Evolutionary conservation across 2,113 vertebrate species (phyloP), one percentile per base, ranked within the genome.

Genomic region (Noctilio leporinus): DNA sequence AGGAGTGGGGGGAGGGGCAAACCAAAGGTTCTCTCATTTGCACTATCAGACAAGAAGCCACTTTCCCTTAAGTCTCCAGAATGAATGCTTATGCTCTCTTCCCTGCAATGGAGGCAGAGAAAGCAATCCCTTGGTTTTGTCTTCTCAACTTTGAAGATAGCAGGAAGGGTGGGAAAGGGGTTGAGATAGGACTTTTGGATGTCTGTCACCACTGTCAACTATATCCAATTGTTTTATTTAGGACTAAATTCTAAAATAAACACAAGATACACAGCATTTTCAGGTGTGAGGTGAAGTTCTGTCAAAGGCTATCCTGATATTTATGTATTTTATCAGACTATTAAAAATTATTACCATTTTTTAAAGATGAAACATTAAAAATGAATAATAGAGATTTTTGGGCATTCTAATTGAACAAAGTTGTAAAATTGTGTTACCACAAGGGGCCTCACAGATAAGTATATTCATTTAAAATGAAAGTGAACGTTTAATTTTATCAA

Each of bases 351-450:
- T 30, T 10, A 55, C n/a, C n/a, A 57, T 3, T 28, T 67, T 84
- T 38, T 20, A 59, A 80, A 73, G 17, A 55, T 47, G 40, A 55
- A 73, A 55, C 57, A 88, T 70, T 88, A 38, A 14, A 86, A 86
- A 76, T 24, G 40, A 3, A 51, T 55, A 26, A 55, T 43, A 80
- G n/a, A 64, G 3, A 24, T 15, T 43, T 59, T 24, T 3, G 26
- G 26, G 26, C 3, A 47, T 59, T 75, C 20, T 80, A 28, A 45
- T 14, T 8, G 4, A 43, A 57, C 38, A 65, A 47, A 43, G 33
- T 4, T 49, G 26, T 15, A 82, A 30, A 65, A 65, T 67, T 49
- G 17, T 77, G 2, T 45, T 62, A 19, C 16, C 22, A 86, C 10
- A 55, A 82, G n/a, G 11, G 28, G 7, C 43, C n/a, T 69, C 30